Percentiles rank a stretch among this genome's conserved stretches.
Evolutionary conservation across 2,797 vertebrate genomes (phyloP).

Genomic region (Pogonophryne albipinna): DNA sequence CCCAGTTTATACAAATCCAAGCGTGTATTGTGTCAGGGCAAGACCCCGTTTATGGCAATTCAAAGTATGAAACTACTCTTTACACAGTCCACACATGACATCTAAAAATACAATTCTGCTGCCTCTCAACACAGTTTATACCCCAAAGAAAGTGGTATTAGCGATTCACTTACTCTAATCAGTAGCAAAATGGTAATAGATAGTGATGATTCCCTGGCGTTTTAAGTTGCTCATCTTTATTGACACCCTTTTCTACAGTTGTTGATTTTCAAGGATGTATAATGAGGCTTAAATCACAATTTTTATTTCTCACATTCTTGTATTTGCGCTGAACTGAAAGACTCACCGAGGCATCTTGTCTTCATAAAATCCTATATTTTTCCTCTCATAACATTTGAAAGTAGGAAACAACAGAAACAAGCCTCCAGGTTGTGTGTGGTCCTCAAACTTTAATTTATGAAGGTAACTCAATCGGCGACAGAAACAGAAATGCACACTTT

Average conservation of each 20-base stretch:
- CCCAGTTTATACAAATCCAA: slow-evolving; percentile 15
- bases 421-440: not conserved
- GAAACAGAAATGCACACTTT: not conserved
- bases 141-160: not conserved
- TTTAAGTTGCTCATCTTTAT: slow-evolving; percentile 2
- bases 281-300: not conserved
- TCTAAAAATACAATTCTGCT: not conserved
- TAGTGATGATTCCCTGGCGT: not conserved
- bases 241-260: not conserved
- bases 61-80: not conserved
- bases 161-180: too few species aligned
- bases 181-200: not conserved
- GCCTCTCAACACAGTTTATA: not conserved
- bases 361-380: not conserved
- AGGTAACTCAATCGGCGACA: too few species aligned
- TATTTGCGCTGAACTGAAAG: too few species aligned
- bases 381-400: too few species aligned
- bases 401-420: not conserved
- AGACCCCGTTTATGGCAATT: not conserved
- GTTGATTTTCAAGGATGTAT: not conserved
- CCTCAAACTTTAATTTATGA: not conserved
- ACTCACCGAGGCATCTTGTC: not conserved
- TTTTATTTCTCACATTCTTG: too few species aligned
- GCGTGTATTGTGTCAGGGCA: not conserved
- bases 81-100: not conserved